Evolutionary conservation across 2,113 vertebrate genomes (phyloP), one percentile per base, ranked within the genome.

Genomic region (Laticauda colubrina): DNA sequence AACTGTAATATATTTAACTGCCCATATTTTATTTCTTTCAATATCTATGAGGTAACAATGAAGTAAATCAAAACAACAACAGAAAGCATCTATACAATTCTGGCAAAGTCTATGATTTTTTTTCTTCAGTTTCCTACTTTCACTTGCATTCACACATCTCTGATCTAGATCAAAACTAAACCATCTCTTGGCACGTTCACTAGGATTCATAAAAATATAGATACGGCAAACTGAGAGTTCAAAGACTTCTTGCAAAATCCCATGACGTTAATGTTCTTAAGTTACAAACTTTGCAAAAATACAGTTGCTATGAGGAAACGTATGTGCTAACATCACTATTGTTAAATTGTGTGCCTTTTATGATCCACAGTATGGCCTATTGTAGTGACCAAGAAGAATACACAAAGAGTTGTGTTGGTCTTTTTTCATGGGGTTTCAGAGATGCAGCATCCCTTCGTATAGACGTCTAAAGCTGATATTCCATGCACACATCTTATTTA

Each of bases 401-500:
- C 95, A 97, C 92, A 90, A 54, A 92, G 95, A 92, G 94, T 96
- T 95, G 81, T 95, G 96, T 91, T 91, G 92, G 94, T 95, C 95
- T 96, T 96, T 96, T 54, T 43, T 96, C 94, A 96, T 95, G 96
- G 95, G 97, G 94, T 95, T 90, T 96, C 95, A 96, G 93, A 96
- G 94, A 97, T 96, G 97, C 94, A 97, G 96, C 97, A 97, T 96
- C 92, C 95, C 93, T 96, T 96, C 96, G 96, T 96, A 97, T 95
- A 98, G 95, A 96, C 96, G 95, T 96, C 94, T 97, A 96, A 97
- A 96, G 95, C 93, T 93, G 90, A 90, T 95, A 96, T 96, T 97
- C 97, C 97, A 97, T 97, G 97, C 97, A 97, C 94, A n/a, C 2
- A 0, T 94, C 94, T 93, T 98, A 98, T 99, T 98, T 98, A 99